Percentiles rank a stretch among this genome's conserved stretches.
phyloP scores from a whole-genome alignment of 1,140 invertebrate species.

The Myzus persicae region DNA sequence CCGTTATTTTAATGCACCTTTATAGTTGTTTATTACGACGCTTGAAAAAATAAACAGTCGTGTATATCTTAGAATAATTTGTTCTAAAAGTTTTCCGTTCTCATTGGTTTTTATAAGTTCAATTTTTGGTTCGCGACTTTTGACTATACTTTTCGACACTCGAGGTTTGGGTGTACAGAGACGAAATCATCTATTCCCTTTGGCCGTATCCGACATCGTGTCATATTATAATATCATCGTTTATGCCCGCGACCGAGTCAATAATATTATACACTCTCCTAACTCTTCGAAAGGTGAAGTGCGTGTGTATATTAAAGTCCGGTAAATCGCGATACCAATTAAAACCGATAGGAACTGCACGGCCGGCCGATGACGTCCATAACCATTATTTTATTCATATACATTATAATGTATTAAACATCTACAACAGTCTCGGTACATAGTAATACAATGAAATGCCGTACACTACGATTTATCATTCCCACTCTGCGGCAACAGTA shows the following conservation, averaged over 20 bases:
- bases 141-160: no score
- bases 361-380: not conserved
- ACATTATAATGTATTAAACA: not conserved
- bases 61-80: not conserved
- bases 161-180: no score
- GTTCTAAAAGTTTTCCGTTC: not conserved
- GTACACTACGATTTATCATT: conserved; percentile 7
- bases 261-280: no score
- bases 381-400: conserved; percentile 6
- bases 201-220: no score
- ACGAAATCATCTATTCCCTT: no score
- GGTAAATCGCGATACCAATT: conserved; percentile 7
- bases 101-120: no score
- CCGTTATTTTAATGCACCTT: not conserved
- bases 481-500: not conserved
- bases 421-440: not conserved
- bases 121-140: no score
- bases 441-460: not conserved
- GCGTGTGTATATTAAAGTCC: not conserved
- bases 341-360: not conserved
- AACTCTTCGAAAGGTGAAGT: no score
- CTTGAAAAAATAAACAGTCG: not conserved
- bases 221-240: no score
- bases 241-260: no score
- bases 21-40: not conserved